Conservation (phyloP, 2,113 vertebrate genomes). For the Sapajus apella region DNA sequence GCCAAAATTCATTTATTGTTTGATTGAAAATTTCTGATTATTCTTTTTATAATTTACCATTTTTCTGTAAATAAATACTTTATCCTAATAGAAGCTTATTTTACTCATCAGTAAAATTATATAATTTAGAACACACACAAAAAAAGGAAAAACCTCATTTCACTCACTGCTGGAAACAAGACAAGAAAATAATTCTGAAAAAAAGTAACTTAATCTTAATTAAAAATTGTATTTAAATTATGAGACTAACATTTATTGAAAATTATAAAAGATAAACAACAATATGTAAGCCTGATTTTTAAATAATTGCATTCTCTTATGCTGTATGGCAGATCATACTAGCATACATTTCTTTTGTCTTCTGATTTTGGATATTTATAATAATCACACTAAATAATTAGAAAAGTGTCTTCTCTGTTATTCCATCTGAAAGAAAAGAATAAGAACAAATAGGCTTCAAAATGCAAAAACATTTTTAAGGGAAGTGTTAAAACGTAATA, state of each 20-base stretch:
- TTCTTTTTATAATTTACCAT: neutral
- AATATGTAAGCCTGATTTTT: neutral
- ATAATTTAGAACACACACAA: neutral
- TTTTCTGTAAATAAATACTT: neutral
- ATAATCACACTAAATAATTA: neutral
- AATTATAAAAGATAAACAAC: neutral
- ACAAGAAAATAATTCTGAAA: neutral
- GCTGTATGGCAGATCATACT: neutral
- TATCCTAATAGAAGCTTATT: neutral
- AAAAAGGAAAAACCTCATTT: neutral
- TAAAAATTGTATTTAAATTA: constrained; percentile 17
- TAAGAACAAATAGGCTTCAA: neutral
- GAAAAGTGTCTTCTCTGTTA: neutral
- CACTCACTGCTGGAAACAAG: neutral
- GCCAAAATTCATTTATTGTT: neutral
- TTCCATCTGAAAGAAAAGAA: neutral
- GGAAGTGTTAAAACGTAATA: neutral
- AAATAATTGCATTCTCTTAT: neutral
- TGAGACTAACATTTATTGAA: neutral
- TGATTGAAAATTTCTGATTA: neutral
- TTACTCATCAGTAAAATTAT: neutral
- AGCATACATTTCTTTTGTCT: neutral
- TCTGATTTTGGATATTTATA: neutral
- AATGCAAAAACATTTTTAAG: neutral
- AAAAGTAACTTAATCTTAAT: neutral